Evolutionary conservation across 2,113 vertebrate genomes (phyloP), one percentile per base, ranked within the genome.

Genomic region (Anoplopoma fimbria): DNA sequence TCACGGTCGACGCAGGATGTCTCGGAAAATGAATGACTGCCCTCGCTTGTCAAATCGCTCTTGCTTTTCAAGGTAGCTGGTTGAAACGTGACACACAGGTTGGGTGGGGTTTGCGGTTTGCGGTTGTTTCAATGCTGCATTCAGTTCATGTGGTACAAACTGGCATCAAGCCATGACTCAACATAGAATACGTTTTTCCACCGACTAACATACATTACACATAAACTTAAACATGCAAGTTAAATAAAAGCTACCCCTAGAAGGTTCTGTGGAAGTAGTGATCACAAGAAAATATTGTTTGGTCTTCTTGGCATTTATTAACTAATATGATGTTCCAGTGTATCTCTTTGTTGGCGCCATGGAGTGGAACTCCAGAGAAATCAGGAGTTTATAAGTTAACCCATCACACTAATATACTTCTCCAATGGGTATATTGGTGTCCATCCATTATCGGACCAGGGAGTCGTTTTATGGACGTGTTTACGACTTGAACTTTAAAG

Each of bases 1-100:
- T 73, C 75, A 85, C 62, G 70, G 77, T 88, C 75, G 83, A 87
- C 82, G 73, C 67, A 40, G 57, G 63, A 47, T 74, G 83, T 77
- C 73, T 71, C 58, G 25, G 55, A 45, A 77, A 75, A 90, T 65
- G 53, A 84, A 84, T 76, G 84, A 65, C 23, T 45, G 49, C 9
- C 33, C 38, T 83, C 34, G 55, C 58, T 82, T 78, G 72, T 87
- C 84, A 65, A 67, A 70, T 82, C 27, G 17, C 42, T 62, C 79
- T 45, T 12, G 4, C 55, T 64, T 82, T 83, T 79, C 23, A 74
- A 80, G 49, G 45, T 21, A 0, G 7, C 42, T 3, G n/a, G 38
- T 17, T 51, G 17, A 69, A 42, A 69, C 1, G 10, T 69, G 47
- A 42, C 0, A 21, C 2, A 34, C 9, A 17, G 17, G 7, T 14